phyloP scores from a whole-genome alignment of 2,888 invertebrate species.

The Xestia c-nigrum region DNA sequence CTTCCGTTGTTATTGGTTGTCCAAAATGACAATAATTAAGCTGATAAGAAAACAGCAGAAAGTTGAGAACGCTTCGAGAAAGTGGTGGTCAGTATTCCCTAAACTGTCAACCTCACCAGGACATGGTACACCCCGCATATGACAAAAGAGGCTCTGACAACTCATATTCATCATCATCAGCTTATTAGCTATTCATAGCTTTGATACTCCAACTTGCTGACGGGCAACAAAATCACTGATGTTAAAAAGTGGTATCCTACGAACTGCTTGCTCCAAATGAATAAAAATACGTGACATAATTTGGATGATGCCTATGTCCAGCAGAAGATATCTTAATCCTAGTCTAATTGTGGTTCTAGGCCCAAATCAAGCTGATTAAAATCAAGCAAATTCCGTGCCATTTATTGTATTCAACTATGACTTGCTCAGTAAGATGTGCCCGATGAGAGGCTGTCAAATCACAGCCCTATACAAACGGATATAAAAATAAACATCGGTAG shows the following conservation, averaged over 20 bases:
- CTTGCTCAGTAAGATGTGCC: not conserved
- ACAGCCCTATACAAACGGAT: not conserved
- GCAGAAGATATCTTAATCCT: not conserved
- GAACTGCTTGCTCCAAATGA: not conserved
- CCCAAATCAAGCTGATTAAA: not conserved
- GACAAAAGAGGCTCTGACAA: constrained; percentile 35
- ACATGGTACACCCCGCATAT: constrained; percentile 29
- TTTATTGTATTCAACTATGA: not conserved
- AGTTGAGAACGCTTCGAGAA: not conserved
- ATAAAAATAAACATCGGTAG: no score
- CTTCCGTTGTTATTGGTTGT: no score
- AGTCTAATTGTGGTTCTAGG: not conserved
- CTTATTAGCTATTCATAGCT: not conserved
- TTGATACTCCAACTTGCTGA: not conserved
- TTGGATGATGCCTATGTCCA: not conserved
- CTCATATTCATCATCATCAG: constrained; percentile 17
- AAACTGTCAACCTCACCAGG: constrained; percentile 28
- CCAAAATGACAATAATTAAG: not conserved
- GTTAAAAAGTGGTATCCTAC: not conserved
- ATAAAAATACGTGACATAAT: not conserved
- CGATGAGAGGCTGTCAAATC: not conserved
- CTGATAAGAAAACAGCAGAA: not conserved
- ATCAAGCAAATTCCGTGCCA: not conserved
- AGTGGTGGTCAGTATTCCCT: not conserved
- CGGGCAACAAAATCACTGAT: not conserved